These are phyloP conservation scores for Zaprionus capensis DNA, from an alignment of 1,140 invertebrate species.

Conservation along the genomic window DNA sequence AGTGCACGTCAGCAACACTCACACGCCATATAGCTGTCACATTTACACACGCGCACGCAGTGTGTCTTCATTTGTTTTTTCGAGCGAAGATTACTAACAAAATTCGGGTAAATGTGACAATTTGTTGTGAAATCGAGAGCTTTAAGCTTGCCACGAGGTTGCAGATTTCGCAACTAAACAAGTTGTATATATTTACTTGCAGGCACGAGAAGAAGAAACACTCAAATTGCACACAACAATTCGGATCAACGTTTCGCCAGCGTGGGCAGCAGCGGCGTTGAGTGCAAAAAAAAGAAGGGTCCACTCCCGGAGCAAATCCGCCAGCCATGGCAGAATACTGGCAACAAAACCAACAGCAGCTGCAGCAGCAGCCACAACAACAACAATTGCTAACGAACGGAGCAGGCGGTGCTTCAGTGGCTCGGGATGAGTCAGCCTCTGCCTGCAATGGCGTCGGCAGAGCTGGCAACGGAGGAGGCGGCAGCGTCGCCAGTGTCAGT, in stretches of 20 bases:
- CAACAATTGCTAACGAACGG: constrained; percentile 54
- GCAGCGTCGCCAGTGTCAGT: constrained; percentile 13
- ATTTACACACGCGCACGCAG: constrained; percentile 36
- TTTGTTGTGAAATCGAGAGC: constrained; percentile 47
- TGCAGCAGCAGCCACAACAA: constrained; percentile 18
- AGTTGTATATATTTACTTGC: constrained; percentile 23
- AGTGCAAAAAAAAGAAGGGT: constrained; percentile 19
- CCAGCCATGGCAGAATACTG: constrained; percentile 67
- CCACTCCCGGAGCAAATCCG: constrained; percentile 4
- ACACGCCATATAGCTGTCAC: constrained; percentile 33
- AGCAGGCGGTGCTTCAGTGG: constrained; percentile 21
- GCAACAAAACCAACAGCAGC: constrained; percentile 50
- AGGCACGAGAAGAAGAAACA: constrained; percentile 17
- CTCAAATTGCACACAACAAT: constrained; percentile 8
- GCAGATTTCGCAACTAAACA: not conserved
- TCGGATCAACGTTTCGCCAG: constrained; percentile 49
- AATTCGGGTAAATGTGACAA: constrained; percentile 54
- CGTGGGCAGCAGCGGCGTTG: constrained; percentile 30
- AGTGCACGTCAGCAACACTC: constrained; percentile 49
- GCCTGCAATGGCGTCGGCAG: constrained; percentile 30
- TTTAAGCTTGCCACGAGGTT: not conserved
- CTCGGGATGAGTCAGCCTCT: constrained; percentile 30
- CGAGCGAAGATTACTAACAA: constrained; percentile 40
- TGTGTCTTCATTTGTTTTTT: constrained; percentile 45
- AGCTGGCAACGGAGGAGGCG: not conserved